Base-by-base conservation (phyloP, 2,888 invertebrate species). In the Ormyrus rosae region DNA sequence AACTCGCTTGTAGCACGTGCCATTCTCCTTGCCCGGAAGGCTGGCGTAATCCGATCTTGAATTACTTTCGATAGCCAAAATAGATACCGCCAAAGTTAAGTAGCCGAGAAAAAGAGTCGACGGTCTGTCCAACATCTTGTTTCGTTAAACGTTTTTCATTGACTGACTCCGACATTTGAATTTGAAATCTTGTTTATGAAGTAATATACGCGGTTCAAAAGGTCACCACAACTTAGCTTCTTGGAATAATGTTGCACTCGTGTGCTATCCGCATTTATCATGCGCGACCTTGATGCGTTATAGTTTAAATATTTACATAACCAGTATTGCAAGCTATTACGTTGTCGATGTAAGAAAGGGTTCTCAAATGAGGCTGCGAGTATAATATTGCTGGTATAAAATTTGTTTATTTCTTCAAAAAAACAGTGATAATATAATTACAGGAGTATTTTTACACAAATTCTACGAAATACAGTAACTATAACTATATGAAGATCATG, bases 1-100 rank as follows among this genome's bases (percentile, higher is more conserved):
- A 2, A 94, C 93, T 92, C 94, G 94, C 58, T 92, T 91, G 83
- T 92, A 92, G 86, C 94, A 95, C 5, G 94, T 92, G 75, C 94
- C 94, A 65, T 88, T 87, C 78, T 87, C 87, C 46, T 85, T 84
- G 2, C 86, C 84, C 7, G 85, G 84, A 75, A 82, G 83, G n/a
- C 74, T 70, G 55, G 77, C 72, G 11, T 69, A 71, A 81, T 69
- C 79, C 11, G 61, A 67, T 55, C 65, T 51, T 7, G 60, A 19
- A 51, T 58, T 61, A 46, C 34, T 11, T 8, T 45, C 56, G 48
- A 50, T 10, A n/a, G 46, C 61, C 19, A 78, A 65, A 74, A 74
- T 8, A 3, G 9, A 69, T n/a, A 60, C 6, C 6, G 51, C 13
- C n/a, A 73, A 0, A 3, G 69, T 46, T 10, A 58, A 56, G 8